These are phyloP conservation scores for Trissolcus brochymenae DNA, from an alignment of 2,888 invertebrate genomes.

Conservation along the genomic window DNA sequence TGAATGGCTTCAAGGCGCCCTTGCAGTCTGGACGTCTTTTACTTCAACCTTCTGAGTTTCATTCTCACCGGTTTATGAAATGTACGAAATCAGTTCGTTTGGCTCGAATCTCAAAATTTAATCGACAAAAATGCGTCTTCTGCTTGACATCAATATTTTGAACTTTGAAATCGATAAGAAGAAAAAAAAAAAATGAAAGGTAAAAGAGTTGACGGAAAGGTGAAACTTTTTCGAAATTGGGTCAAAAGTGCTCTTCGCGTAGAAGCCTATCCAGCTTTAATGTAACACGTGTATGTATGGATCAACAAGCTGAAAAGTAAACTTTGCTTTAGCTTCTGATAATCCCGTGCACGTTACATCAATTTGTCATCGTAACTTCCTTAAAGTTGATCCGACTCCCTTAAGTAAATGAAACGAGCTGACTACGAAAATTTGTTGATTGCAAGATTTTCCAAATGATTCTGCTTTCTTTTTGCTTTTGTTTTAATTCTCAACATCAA, in stretches of 20 bases:
- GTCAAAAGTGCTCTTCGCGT: slow-evolving; percentile 16
- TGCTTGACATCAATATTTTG: too few species aligned
- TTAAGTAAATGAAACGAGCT: slow-evolving; percentile 23
- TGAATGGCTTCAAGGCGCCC: slow-evolving; percentile 57
- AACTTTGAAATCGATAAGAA: neutral
- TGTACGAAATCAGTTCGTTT: slow-evolving; percentile 20
- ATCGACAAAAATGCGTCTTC: slow-evolving; percentile 1
- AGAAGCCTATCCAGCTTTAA: slow-evolving; percentile 22
- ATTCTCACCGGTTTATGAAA: slow-evolving; percentile 23
- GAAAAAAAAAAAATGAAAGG: too few species aligned
- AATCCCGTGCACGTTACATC: slow-evolving; percentile 38
- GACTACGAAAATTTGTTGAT: slow-evolving; percentile 10
- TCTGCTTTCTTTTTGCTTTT: too few species aligned
- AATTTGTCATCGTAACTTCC: slow-evolving; percentile 48
- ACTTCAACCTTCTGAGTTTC: slow-evolving; percentile 30
- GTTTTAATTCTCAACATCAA: neutral
- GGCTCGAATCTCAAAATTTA: slow-evolving; percentile 3
- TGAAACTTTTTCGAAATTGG: slow-evolving; percentile 13
- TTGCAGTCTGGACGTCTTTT: slow-evolving; percentile 41
- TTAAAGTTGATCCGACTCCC: slow-evolving; percentile 23
- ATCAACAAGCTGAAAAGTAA: slow-evolving; percentile 47
- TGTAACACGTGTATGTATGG: slow-evolving; percentile 20
- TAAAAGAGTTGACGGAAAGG: neutral
- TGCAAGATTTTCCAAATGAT: neutral
- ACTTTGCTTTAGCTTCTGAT: slow-evolving; percentile 33